These are phyloP conservation scores for Rhingia rostrata DNA, from an alignment of 2,888 invertebrate genomes.

Conservation along the genomic window DNA sequence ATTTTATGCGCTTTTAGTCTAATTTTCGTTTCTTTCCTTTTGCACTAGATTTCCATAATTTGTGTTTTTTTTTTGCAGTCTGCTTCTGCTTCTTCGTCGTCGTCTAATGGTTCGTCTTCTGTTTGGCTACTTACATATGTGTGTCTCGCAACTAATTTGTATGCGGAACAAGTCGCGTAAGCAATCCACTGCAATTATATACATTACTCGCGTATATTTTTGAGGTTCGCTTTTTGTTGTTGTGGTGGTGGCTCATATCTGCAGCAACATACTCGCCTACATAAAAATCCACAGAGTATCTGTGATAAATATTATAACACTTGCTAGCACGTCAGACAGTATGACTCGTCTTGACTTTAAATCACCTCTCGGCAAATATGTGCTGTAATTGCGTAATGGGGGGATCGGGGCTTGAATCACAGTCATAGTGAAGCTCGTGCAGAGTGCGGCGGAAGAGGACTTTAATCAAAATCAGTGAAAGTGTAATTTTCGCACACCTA, in stretches of 20 bases:
- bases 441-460: conserved; percentile 16
- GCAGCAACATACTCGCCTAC: conserved; percentile 52
- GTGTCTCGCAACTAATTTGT: conserved; percentile 43
- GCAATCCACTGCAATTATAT: conserved; percentile 67
- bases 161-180: conserved; percentile 70
- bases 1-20: conserved; percentile 53
- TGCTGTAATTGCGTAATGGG: conserved; percentile 70
- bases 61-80: conserved; percentile 35
- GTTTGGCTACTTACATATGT: conserved; percentile 17
- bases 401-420: conserved; percentile 15
- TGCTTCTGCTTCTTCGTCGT: conserved; percentile 21
- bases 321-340: conserved; percentile 66
- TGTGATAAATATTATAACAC: conserved; percentile 64
- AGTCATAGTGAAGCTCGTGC: conserved; percentile 24
- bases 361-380: conserved; percentile 48
- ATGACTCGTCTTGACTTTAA: conserved; percentile 73
- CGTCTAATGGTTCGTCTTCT: neutral
- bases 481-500: conserved; percentile 73
- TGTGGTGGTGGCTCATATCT: conserved; percentile 19
- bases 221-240: conserved; percentile 36
- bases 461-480: conserved; percentile 74
- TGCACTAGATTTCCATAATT: conserved; percentile 63
- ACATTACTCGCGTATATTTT: conserved; percentile 33
- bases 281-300: conserved; percentile 30
- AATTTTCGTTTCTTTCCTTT: conserved; percentile 7